Conservation (phyloP, 1,140 invertebrate genomes). For the Archivesica marissinica region DNA sequence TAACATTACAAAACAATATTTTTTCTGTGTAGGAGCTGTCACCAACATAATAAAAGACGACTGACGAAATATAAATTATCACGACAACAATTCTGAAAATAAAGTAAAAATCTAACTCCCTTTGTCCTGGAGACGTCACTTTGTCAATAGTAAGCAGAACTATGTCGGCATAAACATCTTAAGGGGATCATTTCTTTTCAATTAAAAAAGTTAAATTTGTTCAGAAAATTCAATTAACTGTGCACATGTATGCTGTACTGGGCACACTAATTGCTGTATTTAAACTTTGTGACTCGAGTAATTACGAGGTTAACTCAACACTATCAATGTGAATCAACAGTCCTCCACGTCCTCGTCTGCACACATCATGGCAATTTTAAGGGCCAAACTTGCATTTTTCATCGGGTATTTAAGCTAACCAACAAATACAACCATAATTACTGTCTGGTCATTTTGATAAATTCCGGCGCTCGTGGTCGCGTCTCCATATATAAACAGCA, state of each 20-base stretch:
- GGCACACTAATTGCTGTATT: conserved; percentile 4
- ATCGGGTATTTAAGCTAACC: no score
- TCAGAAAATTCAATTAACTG: conserved; percentile 19
- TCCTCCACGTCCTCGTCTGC: background rate
- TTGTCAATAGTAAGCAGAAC: background rate
- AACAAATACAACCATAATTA: no score
- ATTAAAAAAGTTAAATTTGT: background rate
- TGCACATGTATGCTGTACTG: background rate
- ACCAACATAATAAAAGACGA: conserved; percentile 3
- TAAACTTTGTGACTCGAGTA: background rate
- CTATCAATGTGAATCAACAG: background rate
- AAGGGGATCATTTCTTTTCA: conserved; percentile 10
- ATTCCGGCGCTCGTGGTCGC: no score
- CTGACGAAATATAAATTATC: conserved; percentile 5
- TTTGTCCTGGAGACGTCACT: background rate
- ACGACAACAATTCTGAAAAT: background rate
- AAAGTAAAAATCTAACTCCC: background rate
- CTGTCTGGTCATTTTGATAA: no score
- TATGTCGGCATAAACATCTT: background rate
- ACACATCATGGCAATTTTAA: no score
- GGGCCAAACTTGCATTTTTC: no score
- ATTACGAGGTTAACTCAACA: background rate
- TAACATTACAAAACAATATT: conserved; percentile 5
- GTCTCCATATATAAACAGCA: no score
- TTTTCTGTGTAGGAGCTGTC: background rate